Base-by-base conservation (phyloP, 2,888 invertebrate species). In the Brachylomia viminalis region DNA sequence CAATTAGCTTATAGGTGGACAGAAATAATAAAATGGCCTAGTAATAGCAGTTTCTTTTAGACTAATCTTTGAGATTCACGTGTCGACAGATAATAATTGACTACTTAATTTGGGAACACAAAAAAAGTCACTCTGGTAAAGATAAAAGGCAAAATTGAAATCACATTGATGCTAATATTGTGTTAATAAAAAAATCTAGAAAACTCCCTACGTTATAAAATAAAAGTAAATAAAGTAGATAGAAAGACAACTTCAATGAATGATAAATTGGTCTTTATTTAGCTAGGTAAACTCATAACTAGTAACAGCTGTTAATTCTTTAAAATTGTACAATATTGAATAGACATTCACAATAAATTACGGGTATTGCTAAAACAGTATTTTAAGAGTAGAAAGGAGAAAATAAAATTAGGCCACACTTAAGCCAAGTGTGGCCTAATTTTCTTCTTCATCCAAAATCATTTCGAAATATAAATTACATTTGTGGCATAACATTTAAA, bases 201-300 rank as follows among this genome's bases (percentile, higher is more conserved):
- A 33, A 33, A 49, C 33, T 8, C 23, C 47, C 20, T 42, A 23
- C 0, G 3, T 30, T 54, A 45, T 33, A 61, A 38, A 30, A 64
- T 67, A 56, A 42, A 42, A 42, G 42, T 42, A 42, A 1, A 42
- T 10, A 42, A 42, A 42, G 42, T 42, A 42, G 8, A 42, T 10
- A 42, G 7, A 38, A 38, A 42, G 42, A 42, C 80, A 74, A 69
- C 33, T 33, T 69, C 66, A 82, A 79, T 91, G 88, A 89, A 87
- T 90, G 88, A 90, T 94, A 94, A 95, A 95, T 95, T 95, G 95
- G 95, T 95, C 95, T 95, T 95, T 95, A 95, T 95, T 95, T 88
- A 92, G 89, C 93, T 93, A 93, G 87, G 87, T 94, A 91, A 90
- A 94, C 92, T 90, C 83, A 82, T 78, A 80, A 81, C 76, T 81